These are phyloP conservation scores for Pseudobourletiella spinata DNA, from an alignment of 1,140 invertebrate genomes.

Conservation along the genomic window DNA sequence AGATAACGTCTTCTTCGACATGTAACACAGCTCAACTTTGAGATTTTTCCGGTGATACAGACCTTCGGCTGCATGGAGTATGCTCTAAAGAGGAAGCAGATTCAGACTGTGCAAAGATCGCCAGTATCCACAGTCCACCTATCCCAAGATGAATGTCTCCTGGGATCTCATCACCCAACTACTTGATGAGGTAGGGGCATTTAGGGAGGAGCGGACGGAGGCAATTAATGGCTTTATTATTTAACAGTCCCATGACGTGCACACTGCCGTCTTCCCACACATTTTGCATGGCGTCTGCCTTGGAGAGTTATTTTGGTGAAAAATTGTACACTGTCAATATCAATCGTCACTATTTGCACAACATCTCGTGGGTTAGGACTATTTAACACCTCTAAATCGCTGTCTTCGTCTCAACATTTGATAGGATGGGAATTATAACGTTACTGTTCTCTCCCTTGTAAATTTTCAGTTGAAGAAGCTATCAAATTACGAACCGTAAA, in stretches of 20 bases:
- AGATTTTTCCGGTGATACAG: constrained; percentile 50
- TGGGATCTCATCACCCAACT: constrained; percentile 42
- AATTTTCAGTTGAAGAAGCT: constrained; percentile 20
- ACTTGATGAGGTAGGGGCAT: constrained; percentile 45
- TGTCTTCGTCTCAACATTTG: too few species aligned
- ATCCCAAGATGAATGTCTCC: constrained; percentile 44
- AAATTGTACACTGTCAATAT: constrained; percentile 44
- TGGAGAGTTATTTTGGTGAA: constrained; percentile 43
- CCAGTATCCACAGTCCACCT: constrained; percentile 43
- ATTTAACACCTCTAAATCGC: too few species aligned
- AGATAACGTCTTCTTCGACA: constrained; percentile 1
- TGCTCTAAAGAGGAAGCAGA: constrained; percentile 48
- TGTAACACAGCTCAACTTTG: constrained; percentile 35
- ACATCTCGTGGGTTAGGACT: constrained; percentile 23
- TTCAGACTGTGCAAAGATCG: constrained; percentile 47
- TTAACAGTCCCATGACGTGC: constrained; percentile 39
- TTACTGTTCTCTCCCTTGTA: too few species aligned
- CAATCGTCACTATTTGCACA: constrained; percentile 46
- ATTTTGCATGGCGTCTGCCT: constrained; percentile 54
- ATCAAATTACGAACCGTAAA: constrained; percentile 5
- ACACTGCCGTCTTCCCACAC: constrained; percentile 46
- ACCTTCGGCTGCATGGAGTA: constrained; percentile 53
- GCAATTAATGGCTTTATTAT: background rate
- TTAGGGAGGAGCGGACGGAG: too few species aligned
- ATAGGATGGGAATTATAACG: too few species aligned